These are phyloP conservation scores for Zaprionus ghesquierei DNA, from an alignment of 1,140 invertebrate genomes.

Conservation along the genomic window DNA sequence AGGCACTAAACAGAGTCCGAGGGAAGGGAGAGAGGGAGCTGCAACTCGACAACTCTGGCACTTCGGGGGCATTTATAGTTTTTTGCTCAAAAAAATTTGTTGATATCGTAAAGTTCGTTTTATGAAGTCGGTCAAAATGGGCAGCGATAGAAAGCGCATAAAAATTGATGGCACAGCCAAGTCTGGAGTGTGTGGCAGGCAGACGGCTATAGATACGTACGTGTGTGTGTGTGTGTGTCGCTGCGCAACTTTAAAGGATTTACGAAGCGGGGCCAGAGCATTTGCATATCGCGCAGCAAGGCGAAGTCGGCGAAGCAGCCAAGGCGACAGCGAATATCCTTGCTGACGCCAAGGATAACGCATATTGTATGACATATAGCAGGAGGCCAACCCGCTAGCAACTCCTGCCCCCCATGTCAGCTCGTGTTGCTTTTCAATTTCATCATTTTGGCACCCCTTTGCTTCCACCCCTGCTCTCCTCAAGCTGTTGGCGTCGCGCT, in stretches of 20 bases:
- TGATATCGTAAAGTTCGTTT: slow-evolving; percentile 72
- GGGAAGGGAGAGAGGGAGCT: too few species aligned
- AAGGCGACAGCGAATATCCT: too few species aligned
- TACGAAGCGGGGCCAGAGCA: slow-evolving; percentile 51
- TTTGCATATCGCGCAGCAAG: slow-evolving; percentile 60
- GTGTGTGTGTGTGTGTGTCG: neutral
- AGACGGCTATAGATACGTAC: neutral
- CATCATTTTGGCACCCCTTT: slow-evolving; percentile 50
- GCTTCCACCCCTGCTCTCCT: neutral
- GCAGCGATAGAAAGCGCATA: slow-evolving; percentile 72
- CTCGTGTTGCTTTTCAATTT: slow-evolving; percentile 66
- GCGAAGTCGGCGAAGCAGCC: too few species aligned
- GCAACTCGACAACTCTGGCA: neutral
- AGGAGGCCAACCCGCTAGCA: neutral
- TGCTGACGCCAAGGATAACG: slow-evolving; percentile 72
- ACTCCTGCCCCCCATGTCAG: neutral
- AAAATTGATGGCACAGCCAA: slow-evolving; percentile 65
- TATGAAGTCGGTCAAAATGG: slow-evolving; percentile 76
- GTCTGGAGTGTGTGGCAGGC: slow-evolving; percentile 9
- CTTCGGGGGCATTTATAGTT: slow-evolving; percentile 55
- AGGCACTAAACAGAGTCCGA: neutral
- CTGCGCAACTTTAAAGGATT: slow-evolving; percentile 51
- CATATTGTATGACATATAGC: slow-evolving; percentile 74
- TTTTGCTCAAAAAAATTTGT: slow-evolving; percentile 45
- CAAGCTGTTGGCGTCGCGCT: slow-evolving; percentile 72